phyloP scores from a whole-genome alignment of 2,888 invertebrate genomes.

The Lithodes maja region DNA sequence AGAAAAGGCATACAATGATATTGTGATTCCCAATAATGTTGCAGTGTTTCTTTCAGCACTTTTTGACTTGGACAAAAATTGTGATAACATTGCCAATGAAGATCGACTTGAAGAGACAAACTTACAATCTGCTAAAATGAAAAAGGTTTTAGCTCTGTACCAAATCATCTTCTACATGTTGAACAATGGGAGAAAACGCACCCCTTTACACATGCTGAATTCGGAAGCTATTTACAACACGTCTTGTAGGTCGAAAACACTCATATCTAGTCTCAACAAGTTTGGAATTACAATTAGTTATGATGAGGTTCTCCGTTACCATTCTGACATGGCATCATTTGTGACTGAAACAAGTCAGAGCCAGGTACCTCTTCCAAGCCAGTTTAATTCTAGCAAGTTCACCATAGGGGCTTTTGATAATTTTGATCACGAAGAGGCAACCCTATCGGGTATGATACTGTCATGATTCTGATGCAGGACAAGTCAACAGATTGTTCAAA shows the following conservation, averaged over 20 bases:
- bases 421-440: too few relatives aligned
- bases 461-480: too few relatives aligned
- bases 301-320: constrained; percentile 26
- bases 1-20: not conserved
- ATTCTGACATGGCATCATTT: too few relatives aligned
- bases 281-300: constrained; percentile 32
- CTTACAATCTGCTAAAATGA: not conserved
- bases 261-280: too few relatives aligned
- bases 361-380: not conserved
- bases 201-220: not conserved
- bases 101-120: not conserved
- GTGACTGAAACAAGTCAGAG: not conserved
- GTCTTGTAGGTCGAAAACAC: too few relatives aligned
- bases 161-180: not conserved
- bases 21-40: not conserved
- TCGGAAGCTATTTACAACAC: not conserved
- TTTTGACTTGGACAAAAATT: not conserved
- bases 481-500: too few relatives aligned
- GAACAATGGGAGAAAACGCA: not conserved
- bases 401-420: too few relatives aligned
- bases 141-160: not conserved
- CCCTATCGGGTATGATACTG: too few relatives aligned
- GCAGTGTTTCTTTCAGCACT: not conserved
- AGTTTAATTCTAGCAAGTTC: too few relatives aligned
- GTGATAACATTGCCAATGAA: not conserved